phyloP scores from a whole-genome alignment of 2,113 vertebrate species.

The Scartelaos histophorus region DNA sequence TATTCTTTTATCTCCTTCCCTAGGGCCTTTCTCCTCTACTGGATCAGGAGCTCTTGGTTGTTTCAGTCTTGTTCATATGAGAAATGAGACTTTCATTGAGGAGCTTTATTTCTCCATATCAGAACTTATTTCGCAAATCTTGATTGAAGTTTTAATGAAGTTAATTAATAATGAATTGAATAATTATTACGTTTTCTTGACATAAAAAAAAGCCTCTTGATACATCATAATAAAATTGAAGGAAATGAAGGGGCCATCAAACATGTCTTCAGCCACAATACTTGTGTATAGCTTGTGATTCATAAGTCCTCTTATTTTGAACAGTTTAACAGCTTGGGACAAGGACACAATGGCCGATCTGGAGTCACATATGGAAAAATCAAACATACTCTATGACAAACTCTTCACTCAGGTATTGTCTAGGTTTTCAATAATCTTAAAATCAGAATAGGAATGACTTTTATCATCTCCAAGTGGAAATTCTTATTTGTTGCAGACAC shows the following conservation, averaged over 20 bases:
- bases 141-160: no score
- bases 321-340: constrained; percentile 47
- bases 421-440: not conserved
- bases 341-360: constrained; percentile 43
- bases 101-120: no score
- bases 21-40: no score
- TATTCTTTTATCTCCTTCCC: no score
- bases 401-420: constrained; percentile 55
- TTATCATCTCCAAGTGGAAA: not conserved
- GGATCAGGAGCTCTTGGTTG: no score
- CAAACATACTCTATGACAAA: constrained; percentile 55
- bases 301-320: not conserved
- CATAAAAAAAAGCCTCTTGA: no score
- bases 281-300: not conserved
- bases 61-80: no score
- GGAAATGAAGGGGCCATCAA: not conserved
- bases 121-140: no score
- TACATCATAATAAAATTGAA: no score
- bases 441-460: not conserved
- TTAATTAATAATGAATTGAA: no score
- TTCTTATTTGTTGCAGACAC: not conserved
- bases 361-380: constrained; percentile 55
- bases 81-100: no score
- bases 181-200: no score
- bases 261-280: not conserved